A percentile compares a stretch with the other conserved stretches of the same genome.
Conservation (phyloP, 2,113 vertebrate genomes). For the Parus major region DNA sequence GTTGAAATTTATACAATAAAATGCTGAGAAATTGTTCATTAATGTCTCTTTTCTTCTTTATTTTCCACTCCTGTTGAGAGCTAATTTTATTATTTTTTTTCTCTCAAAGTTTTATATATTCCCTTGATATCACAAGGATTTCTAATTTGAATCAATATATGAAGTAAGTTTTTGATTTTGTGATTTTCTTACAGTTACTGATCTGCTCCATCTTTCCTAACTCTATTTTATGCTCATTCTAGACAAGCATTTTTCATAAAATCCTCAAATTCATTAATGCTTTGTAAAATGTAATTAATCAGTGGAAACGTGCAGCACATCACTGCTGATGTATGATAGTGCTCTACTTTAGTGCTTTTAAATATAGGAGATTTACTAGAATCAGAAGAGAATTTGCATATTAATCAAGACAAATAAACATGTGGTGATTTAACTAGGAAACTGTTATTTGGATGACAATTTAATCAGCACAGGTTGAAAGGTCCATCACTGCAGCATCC, state of each 20-base stretch:
- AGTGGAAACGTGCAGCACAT: not conserved
- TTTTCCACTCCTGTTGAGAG: not conserved
- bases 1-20: not conserved
- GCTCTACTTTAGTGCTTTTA: constrained; percentile 46
- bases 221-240: not conserved
- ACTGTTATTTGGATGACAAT: constrained; percentile 72
- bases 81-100: not conserved
- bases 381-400: constrained; percentile 73
- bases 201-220: not conserved
- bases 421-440: constrained; percentile 68
- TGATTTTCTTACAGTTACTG: not conserved
- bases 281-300: constrained; percentile 19
- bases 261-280: not conserved
- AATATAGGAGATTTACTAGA: constrained; percentile 52
- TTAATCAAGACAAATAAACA: constrained; percentile 79
- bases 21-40: not conserved
- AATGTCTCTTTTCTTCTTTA: not conserved
- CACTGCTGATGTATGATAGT: constrained; percentile 12
- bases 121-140: not conserved
- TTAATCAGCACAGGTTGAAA: constrained; percentile 77
- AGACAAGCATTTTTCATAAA: not conserved
- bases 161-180: not conserved
- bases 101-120: not conserved
- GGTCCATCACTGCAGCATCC: constrained; percentile 69
- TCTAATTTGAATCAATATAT: not conserved